Evolutionary conservation across 2,113 vertebrate genomes (phyloP), one percentile per base, ranked within the genome.

Genomic region (Notothenia coriiceps): DNA sequence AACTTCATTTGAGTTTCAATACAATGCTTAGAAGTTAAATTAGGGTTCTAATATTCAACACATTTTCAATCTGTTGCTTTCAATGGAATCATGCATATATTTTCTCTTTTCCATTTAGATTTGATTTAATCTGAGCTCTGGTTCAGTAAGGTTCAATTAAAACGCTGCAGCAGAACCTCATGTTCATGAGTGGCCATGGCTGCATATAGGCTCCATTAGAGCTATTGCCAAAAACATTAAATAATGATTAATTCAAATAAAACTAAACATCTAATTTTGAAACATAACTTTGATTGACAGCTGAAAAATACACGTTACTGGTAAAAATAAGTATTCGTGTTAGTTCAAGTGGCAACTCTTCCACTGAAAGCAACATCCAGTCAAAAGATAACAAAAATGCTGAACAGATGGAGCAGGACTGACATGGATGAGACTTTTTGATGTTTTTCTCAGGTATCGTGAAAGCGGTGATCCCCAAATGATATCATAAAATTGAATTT

Each of bases 281-380:
- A 14, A n/a, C 35, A 40, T n/a, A 17, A 40, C 13, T 29, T 29
- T 29, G 29, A 29, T 4, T 29, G 29, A 29, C 29, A 4, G 29
- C 29, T 29, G 29, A 29, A 25, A 25, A 25, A 25, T 25, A 25
- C 25, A 25, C 2, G 25, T 25, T 25, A 25, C 25, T 25, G 25
- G 25, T 25, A 25, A 25, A 25, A 25, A 22, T 25, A 25, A 29
- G 29, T 29, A 29, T 29, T 29, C 3, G 29, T 29, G 29, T 29
- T 29, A 29, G 29, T 29, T 29, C 29, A 78, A 18, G 46, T 18
- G 18, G 33, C n/a, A 69, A 40, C 29, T 72, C 50, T 86, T 80
- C 83, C 86, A 87, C 62, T 13, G 61, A 91, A 93, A 90, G 86
- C 86, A 91, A 91, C 87, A 88, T 74, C 46, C 25, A 55, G 5